Evolutionary conservation across 2,113 vertebrate genomes (phyloP), one percentile per base, ranked within the genome.

Genomic region (Falcunculus frontatus): DNA sequence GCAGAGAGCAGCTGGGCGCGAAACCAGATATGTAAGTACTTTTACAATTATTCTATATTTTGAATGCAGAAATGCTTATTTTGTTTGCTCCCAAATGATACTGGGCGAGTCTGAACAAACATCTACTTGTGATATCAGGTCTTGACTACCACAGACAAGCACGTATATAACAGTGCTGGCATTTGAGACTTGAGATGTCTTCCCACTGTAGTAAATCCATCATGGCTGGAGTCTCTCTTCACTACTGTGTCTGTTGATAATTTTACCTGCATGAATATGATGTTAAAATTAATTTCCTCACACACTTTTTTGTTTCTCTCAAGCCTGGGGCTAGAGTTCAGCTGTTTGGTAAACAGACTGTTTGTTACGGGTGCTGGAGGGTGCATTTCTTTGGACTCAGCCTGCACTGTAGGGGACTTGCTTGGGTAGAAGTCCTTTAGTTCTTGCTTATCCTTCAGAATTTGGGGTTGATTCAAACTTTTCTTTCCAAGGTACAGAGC

Each of bases 21-120:
- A 99, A 98, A 99, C 99, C 46, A 99, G 98, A 99, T 99, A 99
- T 97, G 99, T 99, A 97, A 98, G 99, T 98, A 72, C 20, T 52
- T 92, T 91, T 52, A 33, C 41, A 80, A 70, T 44, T 84, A 13
- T 32, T 89, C 18, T 37, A 0, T 25, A 9, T 52, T 90, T 91
- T 69, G 7, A 10, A 33, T 85, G 32, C 49, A 84, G n/a, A 87
- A 83, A 27, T 65, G 8, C 64, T 27, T 88, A 7, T 29, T 90
- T 86, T 65, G 5, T 85, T 18, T 67, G 15, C 30, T 84, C 19
- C 73, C 84, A 29, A 53, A 9, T 6, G 32, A 7, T 22, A 29
- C 17, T 35, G 39, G 7, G 19, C 77, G n/a, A 88, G 10, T 60
- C 88, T 77, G 60, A 50, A 53, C n/a, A 46, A 26, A 13, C 22